phyloP scores from a whole-genome alignment of 2,113 vertebrate species.

The Litocranius walleri region DNA sequence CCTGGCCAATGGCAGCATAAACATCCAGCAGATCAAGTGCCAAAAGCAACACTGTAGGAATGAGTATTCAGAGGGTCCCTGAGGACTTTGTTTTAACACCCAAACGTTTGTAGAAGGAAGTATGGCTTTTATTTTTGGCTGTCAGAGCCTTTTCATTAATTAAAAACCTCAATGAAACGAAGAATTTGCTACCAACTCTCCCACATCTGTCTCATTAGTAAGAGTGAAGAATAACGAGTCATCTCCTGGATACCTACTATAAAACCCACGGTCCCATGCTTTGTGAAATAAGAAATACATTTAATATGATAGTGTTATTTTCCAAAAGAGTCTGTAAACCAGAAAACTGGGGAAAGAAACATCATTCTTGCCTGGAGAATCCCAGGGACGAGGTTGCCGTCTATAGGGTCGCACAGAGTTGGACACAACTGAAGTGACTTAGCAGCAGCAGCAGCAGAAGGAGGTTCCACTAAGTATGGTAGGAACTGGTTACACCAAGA shows the following conservation, averaged over 20 bases:
- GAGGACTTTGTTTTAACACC: background rate
- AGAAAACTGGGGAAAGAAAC: background rate
- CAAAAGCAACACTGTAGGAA: background rate
- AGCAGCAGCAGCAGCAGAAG: too few relatives aligned
- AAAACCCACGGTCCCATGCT: background rate
- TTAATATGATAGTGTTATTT: background rate
- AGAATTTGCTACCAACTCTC: background rate
- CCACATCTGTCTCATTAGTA: background rate
- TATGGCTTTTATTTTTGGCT: background rate
- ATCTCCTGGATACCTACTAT: background rate
- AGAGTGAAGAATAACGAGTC: too few relatives aligned
- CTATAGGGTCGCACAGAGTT: too few relatives aligned
- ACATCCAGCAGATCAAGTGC: background rate
- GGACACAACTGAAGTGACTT: too few relatives aligned
- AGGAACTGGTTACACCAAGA: background rate
- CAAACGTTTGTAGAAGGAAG: background rate
- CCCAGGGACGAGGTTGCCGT: too few relatives aligned
- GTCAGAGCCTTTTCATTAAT: background rate
- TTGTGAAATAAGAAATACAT: background rate
- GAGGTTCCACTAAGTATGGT: background rate
- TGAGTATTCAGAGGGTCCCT: background rate
- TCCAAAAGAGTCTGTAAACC: background rate
- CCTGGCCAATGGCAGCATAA: background rate
- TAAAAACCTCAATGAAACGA: constrained; percentile 15
- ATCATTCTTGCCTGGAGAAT: too few relatives aligned